A percentile compares a stretch with the other conserved stretches of the same genome.
Evolutionary conservation across 2,113 vertebrate species (phyloP).

Genomic region (Corythoichthys intestinalis): DNA sequence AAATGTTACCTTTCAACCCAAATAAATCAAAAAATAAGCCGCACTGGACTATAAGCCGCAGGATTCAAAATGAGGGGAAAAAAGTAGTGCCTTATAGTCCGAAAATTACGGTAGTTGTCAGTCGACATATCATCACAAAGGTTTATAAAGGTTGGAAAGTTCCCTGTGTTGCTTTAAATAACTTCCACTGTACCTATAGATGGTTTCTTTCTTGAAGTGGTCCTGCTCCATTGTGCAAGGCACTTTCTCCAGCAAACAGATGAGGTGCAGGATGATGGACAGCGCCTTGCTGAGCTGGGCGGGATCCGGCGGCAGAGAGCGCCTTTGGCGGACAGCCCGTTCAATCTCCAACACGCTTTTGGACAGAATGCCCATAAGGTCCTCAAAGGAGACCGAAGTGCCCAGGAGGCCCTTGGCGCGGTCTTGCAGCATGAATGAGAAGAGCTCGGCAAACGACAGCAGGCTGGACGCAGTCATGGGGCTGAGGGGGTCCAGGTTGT

Average conservation of each 20-base stretch:
- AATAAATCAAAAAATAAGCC: too few species aligned
- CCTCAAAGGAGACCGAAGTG: conserved; percentile 91
- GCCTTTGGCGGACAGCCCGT: conserved; percentile 82
- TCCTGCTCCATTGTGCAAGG: conserved; percentile 91
- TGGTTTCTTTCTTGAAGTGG: conserved; percentile 96
- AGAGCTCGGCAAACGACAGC: conserved; percentile 95
- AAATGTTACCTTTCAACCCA: too few species aligned
- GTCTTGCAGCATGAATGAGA: conserved; percentile 99
- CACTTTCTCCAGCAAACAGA: conserved; percentile 96
- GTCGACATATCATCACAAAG: too few species aligned
- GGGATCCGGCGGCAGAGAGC: conserved; percentile 82
- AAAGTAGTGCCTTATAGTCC: too few species aligned
- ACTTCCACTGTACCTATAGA: conserved; percentile 73
- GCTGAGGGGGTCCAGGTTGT: conserved; percentile 91
- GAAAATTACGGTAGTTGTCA: too few species aligned
- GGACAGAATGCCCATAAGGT: conserved; percentile 94
- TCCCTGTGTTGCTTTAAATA: too few species aligned
- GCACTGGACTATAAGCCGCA: too few species aligned
- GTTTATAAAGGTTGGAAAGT: too few species aligned
- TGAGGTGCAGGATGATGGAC: conserved; percentile 96
- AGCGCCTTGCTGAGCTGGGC: conserved; percentile 93
- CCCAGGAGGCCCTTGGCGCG: conserved; percentile 92
- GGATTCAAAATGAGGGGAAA: too few species aligned
- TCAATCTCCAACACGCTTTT: conserved; percentile 98
- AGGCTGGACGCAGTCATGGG: conserved; percentile 98